Percentiles rank a stretch among this genome's conserved stretches.
These are phyloP conservation scores for Alosa alosa DNA, from an alignment of 2,113 vertebrate genomes.

Conservation along the genomic window DNA sequence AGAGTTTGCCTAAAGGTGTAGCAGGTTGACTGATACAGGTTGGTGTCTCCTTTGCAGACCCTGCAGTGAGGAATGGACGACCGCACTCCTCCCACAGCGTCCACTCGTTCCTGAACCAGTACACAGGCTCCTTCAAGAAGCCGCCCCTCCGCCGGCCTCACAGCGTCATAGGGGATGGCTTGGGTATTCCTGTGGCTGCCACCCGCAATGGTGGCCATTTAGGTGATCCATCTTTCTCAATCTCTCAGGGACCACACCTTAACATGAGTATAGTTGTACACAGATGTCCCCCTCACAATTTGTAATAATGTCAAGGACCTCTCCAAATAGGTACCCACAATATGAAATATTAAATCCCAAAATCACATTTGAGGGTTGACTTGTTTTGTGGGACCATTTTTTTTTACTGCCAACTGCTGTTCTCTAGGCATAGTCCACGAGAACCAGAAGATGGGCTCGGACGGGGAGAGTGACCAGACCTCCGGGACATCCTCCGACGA, in stretches of 20 bases:
- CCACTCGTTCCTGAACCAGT: constrained; percentile 96
- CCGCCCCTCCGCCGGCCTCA: constrained; percentile 88
- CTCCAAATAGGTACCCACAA: not conserved
- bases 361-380: not conserved
- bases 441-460: constrained; percentile 95
- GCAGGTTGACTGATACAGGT: constrained; percentile 21
- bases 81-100: constrained; percentile 91
- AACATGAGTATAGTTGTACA: not conserved
- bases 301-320: not conserved
- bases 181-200: constrained; percentile 91
- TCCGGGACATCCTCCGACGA: constrained; percentile 94
- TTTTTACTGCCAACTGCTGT: constrained; percentile 27
- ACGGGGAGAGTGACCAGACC: constrained; percentile 94
- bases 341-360: not conserved
- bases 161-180: constrained; percentile 91
- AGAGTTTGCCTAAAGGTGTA: not conserved
- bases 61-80: constrained; percentile 93
- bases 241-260: not conserved
- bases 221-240: constrained; percentile 70
- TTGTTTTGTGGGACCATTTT: not conserved
- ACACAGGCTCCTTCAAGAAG: constrained; percentile 94
- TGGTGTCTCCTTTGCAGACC: constrained; percentile 72
- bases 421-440: constrained; percentile 90
- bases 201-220: constrained; percentile 92
- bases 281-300: not conserved